Percentiles rank a stretch among this genome's conserved stretches.
These are phyloP conservation scores for Pseudorectes ferrugineus DNA, from an alignment of 2,113 vertebrate species.

Conservation along the genomic window DNA sequence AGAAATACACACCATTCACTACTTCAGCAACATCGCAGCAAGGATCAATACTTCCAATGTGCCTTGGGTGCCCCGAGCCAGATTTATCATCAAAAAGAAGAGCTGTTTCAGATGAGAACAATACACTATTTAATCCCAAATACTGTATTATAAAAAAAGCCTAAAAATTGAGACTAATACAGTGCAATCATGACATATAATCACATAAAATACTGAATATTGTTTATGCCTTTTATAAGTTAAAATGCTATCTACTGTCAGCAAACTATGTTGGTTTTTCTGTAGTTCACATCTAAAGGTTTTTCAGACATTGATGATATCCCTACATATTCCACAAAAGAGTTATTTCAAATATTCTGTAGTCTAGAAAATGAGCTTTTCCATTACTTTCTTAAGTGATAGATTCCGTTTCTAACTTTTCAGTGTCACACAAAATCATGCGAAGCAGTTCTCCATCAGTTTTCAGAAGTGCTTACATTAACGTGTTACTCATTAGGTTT, in stretches of 20 bases:
- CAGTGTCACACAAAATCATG: not conserved
- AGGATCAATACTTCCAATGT: slow-evolving; percentile 97
- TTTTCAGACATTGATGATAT: not conserved
- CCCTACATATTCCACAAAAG: not conserved
- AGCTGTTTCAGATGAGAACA: slow-evolving; percentile 70
- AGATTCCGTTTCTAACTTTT: not conserved
- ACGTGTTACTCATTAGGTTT: not conserved
- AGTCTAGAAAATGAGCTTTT: not conserved
- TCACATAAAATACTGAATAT: not conserved
- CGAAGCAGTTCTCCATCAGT: not conserved
- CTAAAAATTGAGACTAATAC: not conserved
- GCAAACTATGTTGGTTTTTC: not conserved
- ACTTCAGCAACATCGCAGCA: slow-evolving; percentile 92
- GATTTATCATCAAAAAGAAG: slow-evolving; percentile 90
- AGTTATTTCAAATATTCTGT: not conserved
- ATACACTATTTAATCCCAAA: not conserved
- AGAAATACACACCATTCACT: slow-evolving; percentile 81
- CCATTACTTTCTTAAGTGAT: not conserved
- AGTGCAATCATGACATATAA: not conserved
- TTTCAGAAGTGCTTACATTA: not conserved
- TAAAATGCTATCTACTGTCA: not conserved
- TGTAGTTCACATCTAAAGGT: not conserved
- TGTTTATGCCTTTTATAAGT: not conserved
- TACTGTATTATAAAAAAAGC: not conserved
- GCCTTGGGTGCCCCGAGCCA: slow-evolving; percentile 86